Conservation (phyloP, 2,888 invertebrate species). For the Dysmachus trigonus region DNA sequence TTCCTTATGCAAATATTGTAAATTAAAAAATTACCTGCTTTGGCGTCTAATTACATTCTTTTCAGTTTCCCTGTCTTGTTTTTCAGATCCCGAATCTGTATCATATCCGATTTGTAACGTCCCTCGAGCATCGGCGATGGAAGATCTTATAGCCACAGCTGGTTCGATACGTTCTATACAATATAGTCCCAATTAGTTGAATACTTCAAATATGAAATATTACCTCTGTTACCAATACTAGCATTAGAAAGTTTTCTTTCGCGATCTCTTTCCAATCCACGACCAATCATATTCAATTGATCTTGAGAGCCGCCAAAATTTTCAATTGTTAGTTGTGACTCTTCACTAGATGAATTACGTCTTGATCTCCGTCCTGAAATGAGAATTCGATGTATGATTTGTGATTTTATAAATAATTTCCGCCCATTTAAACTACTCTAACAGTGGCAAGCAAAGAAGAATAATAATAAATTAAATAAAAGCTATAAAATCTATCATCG, state of each 20-base stretch:
- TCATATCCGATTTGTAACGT: conserved; percentile 76
- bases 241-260: conserved; percentile 65
- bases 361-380: conserved; percentile 79
- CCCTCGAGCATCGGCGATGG: conserved; percentile 78
- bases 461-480: not conserved
- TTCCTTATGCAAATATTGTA: conserved; percentile 37
- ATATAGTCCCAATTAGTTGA: not conserved
- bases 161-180: conserved; percentile 65
- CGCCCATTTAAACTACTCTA: not conserved
- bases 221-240: conserved; percentile 56
- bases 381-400: not conserved
- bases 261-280: conserved; percentile 75
- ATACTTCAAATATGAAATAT: not conserved
- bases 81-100: conserved; percentile 69
- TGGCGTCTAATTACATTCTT: conserved; percentile 69
- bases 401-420: not conserved
- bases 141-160: conserved; percentile 76
- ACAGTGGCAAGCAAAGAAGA: not conserved
- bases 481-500: conserved; percentile 13
- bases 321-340: conserved; percentile 89
- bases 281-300: conserved; percentile 83
- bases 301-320: conserved; percentile 94
- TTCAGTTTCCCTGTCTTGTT: conserved; percentile 71
- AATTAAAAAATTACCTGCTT: conserved; percentile 67
- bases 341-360: conserved; percentile 84